Evolutionary conservation across 2,888 invertebrate genomes (phyloP).

Genomic region (Stegana nigrithorax): DNA sequence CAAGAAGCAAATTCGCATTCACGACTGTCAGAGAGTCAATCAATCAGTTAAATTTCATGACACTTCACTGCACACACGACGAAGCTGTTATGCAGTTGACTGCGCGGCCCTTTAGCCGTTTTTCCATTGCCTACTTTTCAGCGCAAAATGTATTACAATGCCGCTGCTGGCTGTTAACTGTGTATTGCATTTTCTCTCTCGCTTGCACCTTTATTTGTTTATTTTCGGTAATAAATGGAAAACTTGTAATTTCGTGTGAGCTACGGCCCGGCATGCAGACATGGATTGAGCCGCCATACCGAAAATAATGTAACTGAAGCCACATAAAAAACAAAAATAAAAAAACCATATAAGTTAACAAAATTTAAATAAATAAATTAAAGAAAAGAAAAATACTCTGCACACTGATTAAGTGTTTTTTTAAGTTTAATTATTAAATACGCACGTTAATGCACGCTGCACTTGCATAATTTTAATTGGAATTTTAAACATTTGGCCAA

Average conservation of each 20-base stretch:
- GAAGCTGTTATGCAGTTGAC: constrained; percentile 8
- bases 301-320: neutral
- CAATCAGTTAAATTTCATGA: constrained; percentile 11
- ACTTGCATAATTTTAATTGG: constrained; percentile 8
- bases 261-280: neutral
- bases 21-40: constrained; percentile 13
- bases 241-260: constrained; percentile 12
- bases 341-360: neutral
- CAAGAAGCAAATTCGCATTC: too few relatives aligned
- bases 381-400: too few relatives aligned
- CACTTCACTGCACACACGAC: constrained; percentile 15
- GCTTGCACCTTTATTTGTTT: too few relatives aligned
- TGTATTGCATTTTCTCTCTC: too few relatives aligned
- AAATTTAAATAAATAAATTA: neutral
- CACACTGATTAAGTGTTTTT: too few relatives aligned
- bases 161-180: too few relatives aligned
- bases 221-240: constrained; percentile 11
- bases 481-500: neutral
- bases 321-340: too few relatives aligned
- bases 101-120: too few relatives aligned
- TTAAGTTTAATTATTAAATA: too few relatives aligned
- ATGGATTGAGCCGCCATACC: neutral
- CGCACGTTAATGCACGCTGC: too few relatives aligned
- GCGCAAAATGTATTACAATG: too few relatives aligned
- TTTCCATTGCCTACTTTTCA: neutral